Percentiles rank a stretch among this genome's conserved stretches.
Conservation (phyloP, 2,888 invertebrate species). For the Xanthorhoe spadicearia region DNA sequence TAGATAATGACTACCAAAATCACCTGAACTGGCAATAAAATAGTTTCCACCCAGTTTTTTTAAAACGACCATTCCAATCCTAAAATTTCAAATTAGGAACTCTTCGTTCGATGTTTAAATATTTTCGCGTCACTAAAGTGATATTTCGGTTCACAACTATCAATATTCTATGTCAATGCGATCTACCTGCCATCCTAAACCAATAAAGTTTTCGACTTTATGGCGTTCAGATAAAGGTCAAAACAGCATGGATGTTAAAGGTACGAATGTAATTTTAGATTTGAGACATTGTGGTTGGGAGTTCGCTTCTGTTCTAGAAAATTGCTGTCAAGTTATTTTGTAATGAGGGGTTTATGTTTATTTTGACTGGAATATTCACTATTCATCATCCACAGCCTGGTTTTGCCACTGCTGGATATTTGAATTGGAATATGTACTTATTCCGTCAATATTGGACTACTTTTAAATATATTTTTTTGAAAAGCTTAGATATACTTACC, state of each 20-base stretch:
- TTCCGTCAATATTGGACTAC: too few relatives aligned
- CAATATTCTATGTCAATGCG: conserved; percentile 10
- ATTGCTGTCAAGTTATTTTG: conserved; percentile 24
- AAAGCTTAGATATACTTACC: too few relatives aligned
- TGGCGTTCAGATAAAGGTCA: background rate
- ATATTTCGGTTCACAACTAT: conserved; percentile 1
- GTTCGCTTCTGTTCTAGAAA: conserved; percentile 25
- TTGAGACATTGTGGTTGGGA: conserved; percentile 26
- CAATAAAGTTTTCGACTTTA: conserved; percentile 2
- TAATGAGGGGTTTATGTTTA: conserved; percentile 13
- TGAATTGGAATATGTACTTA: too few relatives aligned
- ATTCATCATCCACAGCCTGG: background rate
- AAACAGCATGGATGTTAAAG: conserved; percentile 1
- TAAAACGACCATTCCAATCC: too few relatives aligned
- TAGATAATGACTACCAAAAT: too few relatives aligned
- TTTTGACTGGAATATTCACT: background rate
- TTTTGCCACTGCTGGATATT: too few relatives aligned
- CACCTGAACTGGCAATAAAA: too few relatives aligned
- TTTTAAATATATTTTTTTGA: too few relatives aligned
- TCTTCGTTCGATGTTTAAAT: too few relatives aligned
- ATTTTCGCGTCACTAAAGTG: background rate
- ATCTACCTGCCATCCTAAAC: conserved; percentile 13
- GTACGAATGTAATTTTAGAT: conserved; percentile 27
- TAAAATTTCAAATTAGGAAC: too few relatives aligned
- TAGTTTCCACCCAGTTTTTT: too few relatives aligned